Base-by-base conservation (phyloP, 2,888 invertebrate genomes). In the Leptinotarsa tumamoca region DNA sequence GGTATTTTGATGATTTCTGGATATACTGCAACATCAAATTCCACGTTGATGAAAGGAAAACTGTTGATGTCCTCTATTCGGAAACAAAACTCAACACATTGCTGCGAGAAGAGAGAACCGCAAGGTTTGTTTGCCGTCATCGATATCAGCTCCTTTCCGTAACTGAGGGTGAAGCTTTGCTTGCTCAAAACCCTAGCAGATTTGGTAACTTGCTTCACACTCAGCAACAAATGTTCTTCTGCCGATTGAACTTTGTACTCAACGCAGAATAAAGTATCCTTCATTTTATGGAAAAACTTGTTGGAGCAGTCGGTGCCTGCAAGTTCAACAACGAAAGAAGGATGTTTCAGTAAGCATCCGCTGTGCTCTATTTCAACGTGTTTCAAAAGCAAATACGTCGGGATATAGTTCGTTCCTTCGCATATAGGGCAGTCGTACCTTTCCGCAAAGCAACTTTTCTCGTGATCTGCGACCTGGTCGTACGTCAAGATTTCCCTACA, bases 21-120 rank as follows among this genome's bases (percentile, higher is more conserved):
- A 14, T n/a, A 14, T 21, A 21, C 5, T 21, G 21, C 21, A 13
- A 58, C 21, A n/a, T 58, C 23, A 13, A 58, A 58, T 13, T 21
- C 58, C 13, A 58, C 58, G 21, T 58, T 58, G 14, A 58, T 10
- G 43, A 72, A 72, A 10, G 17, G 66, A 27, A 43, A 43, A 43
- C 43, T 43, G 43, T 43, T 43, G 3, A 58, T 58, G n/a, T 58
- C 58, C 21, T 4, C n/a, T 18, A 58, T n/a, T 58, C 14, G n/a
- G 13, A 58, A 21, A n/a, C 58, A 14, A 21, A 58, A 58, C 13
- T 21, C 58, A 23, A 14, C 23, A 18, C 13, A 18, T 58, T 58
- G n/a, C 21, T 18, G 58, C 7, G 18, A 58, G 4, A 17, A n/a
- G 58, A 58, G 18, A 13, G 58, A 58, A 13, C 21, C 58, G 10